Percentiles rank a stretch among this genome's conserved stretches.
phyloP scores from a whole-genome alignment of 2,113 vertebrate genomes.

The Epinephelus cyanopodus region DNA sequence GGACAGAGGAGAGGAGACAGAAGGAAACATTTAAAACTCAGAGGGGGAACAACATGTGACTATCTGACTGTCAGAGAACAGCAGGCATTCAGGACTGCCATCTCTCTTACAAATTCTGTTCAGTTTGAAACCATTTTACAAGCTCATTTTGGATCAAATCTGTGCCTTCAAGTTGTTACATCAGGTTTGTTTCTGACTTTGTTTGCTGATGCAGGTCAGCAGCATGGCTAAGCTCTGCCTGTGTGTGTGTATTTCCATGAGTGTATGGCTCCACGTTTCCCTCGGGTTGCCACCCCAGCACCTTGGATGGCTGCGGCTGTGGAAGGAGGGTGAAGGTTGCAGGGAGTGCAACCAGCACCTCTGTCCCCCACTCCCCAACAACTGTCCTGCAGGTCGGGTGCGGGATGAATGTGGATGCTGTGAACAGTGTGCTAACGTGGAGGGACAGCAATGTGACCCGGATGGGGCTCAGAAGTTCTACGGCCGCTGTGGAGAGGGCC shows the following conservation, averaged over 20 bases:
- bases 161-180: not conserved
- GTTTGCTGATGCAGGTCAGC: not conserved
- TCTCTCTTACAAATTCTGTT: not conserved
- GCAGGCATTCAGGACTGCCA: constrained; percentile 4
- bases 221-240: constrained; percentile 44
- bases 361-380: constrained; percentile 43
- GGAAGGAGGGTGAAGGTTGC: constrained; percentile 62
- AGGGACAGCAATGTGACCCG: constrained; percentile 75
- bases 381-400: constrained; percentile 37
- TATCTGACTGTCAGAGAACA: not conserved
- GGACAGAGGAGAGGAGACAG: constrained; percentile 38
- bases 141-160: constrained; percentile 1
- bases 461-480: constrained; percentile 66
- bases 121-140: not conserved
- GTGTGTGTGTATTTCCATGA: constrained; percentile 11
- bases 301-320: constrained; percentile 54
- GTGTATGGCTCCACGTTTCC: not conserved
- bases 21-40: constrained; percentile 67
- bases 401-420: constrained; percentile 64
- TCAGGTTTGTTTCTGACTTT: constrained; percentile 23
- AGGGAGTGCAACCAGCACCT: constrained; percentile 35
- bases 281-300: constrained; percentile 40
- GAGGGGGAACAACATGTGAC: constrained; percentile 52
- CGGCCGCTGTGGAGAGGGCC: constrained; percentile 61
- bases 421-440: constrained; percentile 70